Evolutionary conservation across 1,140 invertebrate species (phyloP).

Genomic region (Hyphantria cunea): DNA sequence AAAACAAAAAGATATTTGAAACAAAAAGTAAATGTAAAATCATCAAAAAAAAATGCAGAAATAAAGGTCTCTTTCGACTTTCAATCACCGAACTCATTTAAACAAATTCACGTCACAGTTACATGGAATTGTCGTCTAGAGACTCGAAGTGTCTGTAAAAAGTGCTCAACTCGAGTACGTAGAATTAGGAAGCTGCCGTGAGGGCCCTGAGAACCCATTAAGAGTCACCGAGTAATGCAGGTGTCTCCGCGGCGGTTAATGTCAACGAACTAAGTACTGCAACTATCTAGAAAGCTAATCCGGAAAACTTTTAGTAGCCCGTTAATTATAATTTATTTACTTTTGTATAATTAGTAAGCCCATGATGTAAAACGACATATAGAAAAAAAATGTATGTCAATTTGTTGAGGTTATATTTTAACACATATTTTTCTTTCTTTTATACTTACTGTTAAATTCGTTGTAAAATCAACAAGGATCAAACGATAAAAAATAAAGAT

Average conservation of each 20-base stretch:
- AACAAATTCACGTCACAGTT: conserved; percentile 59
- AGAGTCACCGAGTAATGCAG: conserved; percentile 48
- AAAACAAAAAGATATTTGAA: no score
- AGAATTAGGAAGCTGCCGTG: conserved; percentile 60
- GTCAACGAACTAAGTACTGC: conserved; percentile 41
- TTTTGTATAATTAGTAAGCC: no score
- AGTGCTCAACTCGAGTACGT: conserved; percentile 62
- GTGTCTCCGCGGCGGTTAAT: conserved; percentile 44
- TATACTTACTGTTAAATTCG: no score
- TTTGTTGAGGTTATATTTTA: no score
- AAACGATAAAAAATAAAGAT: no score
- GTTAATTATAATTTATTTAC: not conserved
- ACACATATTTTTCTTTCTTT: no score
- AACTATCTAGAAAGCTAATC: conserved; percentile 9
- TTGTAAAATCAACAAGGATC: no score
- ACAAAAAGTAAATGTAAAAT: no score
- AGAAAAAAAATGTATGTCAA: no score
- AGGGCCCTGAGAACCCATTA: conserved; percentile 54
- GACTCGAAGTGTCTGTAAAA: conserved; percentile 66
- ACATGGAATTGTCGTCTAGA: conserved; percentile 66
- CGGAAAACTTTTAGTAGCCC: conserved; percentile 1
- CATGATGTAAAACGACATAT: no score
- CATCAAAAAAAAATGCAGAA: no score
- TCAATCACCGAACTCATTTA: conserved; percentile 29
- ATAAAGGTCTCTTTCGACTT: no score